phyloP scores from a whole-genome alignment of 2,797 vertebrate species.

The Alosa sapidissima region DNA sequence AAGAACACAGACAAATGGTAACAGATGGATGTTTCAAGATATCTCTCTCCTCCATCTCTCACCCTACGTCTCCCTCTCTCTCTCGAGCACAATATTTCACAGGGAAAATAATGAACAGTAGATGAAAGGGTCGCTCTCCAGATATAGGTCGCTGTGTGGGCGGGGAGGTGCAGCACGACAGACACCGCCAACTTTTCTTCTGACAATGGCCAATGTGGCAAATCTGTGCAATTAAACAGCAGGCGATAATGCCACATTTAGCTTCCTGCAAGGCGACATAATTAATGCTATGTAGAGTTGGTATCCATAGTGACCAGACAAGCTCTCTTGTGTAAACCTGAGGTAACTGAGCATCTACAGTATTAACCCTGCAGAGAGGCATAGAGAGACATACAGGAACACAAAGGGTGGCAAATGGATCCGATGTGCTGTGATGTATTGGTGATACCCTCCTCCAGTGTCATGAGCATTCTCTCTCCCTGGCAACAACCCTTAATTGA shows the following conservation, averaged over 20 bases:
- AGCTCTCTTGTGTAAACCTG: neutral
- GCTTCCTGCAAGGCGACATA: neutral
- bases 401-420: neutral
- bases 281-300: neutral
- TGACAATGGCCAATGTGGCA: neutral
- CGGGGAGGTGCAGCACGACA: neutral
- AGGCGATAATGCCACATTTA: neutral
- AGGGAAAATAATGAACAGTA: conserved; percentile 15
- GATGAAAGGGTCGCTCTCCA: neutral
- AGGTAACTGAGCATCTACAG: neutral
- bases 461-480: no score
- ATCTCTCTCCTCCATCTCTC: neutral
- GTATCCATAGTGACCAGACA: conserved; percentile 11
- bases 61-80: neutral
- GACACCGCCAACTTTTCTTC: neutral
- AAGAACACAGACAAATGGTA: neutral
- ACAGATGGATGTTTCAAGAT: conserved; percentile 21
- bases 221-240: neutral
- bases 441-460: neutral
- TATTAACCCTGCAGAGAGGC: neutral
- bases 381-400: neutral
- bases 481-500: no score
- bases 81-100: neutral
- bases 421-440: neutral
- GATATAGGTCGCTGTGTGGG: conserved; percentile 11